Evolutionary conservation across 53 echinoderm and acorn worm species (phyloP).

Genomic region (Henricia sp.): DNA sequence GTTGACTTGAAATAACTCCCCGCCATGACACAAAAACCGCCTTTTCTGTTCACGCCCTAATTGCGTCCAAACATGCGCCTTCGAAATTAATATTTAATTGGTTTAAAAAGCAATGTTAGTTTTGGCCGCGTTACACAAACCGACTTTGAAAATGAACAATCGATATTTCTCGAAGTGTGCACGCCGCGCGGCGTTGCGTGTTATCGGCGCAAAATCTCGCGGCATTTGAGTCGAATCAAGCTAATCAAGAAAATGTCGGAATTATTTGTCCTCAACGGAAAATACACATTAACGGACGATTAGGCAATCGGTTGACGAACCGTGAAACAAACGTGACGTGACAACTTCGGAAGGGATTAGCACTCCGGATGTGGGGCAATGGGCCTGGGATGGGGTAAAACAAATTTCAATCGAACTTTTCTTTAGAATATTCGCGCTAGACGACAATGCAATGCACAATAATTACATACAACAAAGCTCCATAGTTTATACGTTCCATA

Average conservation of each 20-base stretch:
- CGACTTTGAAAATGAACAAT: background rate
- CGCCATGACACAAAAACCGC: no score
- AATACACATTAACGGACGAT: constrained; percentile 8
- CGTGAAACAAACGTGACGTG: constrained; percentile 16
- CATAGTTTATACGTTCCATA: no score
- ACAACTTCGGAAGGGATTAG: constrained; percentile 2
- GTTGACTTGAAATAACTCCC: no score
- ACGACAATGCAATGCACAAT: no score
- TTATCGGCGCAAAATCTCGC: constrained; percentile 18
- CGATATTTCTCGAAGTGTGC: background rate
- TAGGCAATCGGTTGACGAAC: constrained; percentile 14
- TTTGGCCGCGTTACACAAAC: background rate
- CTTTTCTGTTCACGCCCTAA: no score
- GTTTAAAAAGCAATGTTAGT: background rate
- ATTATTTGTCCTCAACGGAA: background rate
- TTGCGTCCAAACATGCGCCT: no score
- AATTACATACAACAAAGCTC: no score
- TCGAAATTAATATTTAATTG: no score
- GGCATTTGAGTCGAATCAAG: background rate
- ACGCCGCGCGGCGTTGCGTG: background rate
- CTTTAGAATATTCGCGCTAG: background rate
- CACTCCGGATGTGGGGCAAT: background rate
- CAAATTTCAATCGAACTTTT: background rate
- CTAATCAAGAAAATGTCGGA: constrained; percentile 8
- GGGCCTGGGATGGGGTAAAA: background rate